phyloP scores from a whole-genome alignment of 2,797 vertebrate species.

The Pseudochromis fuscus region DNA sequence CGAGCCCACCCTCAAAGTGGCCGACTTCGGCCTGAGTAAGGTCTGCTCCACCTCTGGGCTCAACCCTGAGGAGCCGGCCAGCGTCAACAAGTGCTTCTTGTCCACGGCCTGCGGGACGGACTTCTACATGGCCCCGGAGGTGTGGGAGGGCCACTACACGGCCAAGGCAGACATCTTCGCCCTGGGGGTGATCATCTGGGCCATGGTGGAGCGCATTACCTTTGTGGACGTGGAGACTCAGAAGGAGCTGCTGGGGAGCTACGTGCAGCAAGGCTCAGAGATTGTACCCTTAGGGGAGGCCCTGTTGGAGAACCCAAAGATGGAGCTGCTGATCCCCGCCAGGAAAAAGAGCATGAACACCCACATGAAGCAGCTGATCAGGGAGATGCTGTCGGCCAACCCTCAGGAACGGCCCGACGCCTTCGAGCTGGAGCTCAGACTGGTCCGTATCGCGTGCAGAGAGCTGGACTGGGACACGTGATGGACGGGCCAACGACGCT shows the following conservation, averaged over 20 bases:
- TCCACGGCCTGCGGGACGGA: constrained; percentile 96
- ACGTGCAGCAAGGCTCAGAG: constrained; percentile 91
- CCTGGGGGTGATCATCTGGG: constrained; percentile 97
- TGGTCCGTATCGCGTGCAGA: constrained; percentile 96
- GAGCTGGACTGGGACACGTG: constrained; percentile 98
- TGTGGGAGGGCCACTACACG: constrained; percentile 98
- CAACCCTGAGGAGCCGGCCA: constrained; percentile 92
- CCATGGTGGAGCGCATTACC: constrained; percentile 97
- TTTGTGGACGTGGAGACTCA: constrained; percentile 95
- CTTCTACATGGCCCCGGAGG: constrained; percentile 99
- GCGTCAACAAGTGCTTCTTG: constrained; percentile 95
- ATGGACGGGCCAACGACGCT: constrained; percentile 51
- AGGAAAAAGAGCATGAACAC: constrained; percentile 96
- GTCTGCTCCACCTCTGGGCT: constrained; percentile 94
- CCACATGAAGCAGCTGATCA: constrained; percentile 94
- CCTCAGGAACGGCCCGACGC: constrained; percentile 96
- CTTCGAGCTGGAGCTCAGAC: constrained; percentile 93
- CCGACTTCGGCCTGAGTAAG: constrained; percentile 96
- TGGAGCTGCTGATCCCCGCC: constrained; percentile 95
- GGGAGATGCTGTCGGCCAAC: constrained; percentile 97
- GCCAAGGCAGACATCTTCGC: constrained; percentile 98
- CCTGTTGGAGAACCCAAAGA: constrained; percentile 95
- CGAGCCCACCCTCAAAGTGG: constrained; percentile 97
- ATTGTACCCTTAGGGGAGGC: constrained; percentile 96
- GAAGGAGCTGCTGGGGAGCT: constrained; percentile 95